A percentile compares a stretch with the other conserved stretches of the same genome.
Conservation (phyloP, 2,113 vertebrate genomes). For the Salvelinus sp. region DNA sequence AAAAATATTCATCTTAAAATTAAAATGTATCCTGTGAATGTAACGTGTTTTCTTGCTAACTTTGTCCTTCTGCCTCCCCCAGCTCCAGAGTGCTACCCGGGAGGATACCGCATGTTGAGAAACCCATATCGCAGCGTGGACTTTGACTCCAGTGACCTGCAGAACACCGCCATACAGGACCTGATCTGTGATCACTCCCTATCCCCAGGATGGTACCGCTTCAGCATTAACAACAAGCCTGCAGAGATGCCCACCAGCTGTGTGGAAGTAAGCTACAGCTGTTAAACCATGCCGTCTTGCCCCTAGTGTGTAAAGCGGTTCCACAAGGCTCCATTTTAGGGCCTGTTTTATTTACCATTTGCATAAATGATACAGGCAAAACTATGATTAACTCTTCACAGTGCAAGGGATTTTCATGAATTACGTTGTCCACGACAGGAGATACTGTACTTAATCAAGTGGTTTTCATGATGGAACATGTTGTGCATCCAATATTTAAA, state of each 20-base stretch:
- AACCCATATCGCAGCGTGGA: slow-evolving; percentile 67
- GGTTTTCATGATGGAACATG: not conserved
- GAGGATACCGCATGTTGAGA: slow-evolving; percentile 58
- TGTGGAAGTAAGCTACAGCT: slow-evolving; percentile 66
- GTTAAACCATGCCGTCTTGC: not conserved
- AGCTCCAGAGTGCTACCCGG: slow-evolving; percentile 73
- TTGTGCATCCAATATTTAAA: not conserved
- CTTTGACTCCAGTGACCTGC: slow-evolving; percentile 78
- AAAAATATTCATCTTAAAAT: not conserved
- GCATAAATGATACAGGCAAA: not conserved
- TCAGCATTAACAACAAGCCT: slow-evolving; percentile 70
- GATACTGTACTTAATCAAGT: not conserved
- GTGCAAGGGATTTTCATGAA: not conserved
- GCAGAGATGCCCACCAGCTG: slow-evolving; percentile 77
- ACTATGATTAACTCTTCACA: not conserved
- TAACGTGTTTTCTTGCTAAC: not conserved
- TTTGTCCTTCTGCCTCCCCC: not conserved
- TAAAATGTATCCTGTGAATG: not conserved
- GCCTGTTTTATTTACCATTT: too few species aligned
- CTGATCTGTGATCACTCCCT: slow-evolving; percentile 77
- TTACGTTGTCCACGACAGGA: not conserved
- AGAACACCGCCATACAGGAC: slow-evolving; percentile 76
- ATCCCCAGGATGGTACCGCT: slow-evolving; percentile 72
- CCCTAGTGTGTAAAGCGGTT: not conserved
- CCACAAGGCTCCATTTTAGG: too few species aligned